phyloP scores from a whole-genome alignment of 2,113 vertebrate species.

The Jacana jacana region DNA sequence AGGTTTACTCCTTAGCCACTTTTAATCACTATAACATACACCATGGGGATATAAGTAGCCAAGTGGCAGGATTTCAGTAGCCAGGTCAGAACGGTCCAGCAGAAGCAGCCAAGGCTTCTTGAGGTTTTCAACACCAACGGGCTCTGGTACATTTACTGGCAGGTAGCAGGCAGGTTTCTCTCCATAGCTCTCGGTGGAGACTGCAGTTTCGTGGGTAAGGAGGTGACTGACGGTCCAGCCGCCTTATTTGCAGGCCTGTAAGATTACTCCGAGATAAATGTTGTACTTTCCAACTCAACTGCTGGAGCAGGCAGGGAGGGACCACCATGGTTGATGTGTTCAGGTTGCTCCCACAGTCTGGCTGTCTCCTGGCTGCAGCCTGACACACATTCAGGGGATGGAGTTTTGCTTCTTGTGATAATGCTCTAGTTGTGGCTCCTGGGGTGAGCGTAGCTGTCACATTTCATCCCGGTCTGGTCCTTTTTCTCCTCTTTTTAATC shows the following conservation, averaged over 20 bases:
- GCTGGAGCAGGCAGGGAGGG: neutral
- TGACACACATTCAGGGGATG: neutral
- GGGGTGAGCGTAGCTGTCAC: neutral
- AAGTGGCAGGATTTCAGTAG: neutral
- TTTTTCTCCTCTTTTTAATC: neutral
- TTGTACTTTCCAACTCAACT: neutral
- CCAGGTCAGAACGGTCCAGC: neutral
- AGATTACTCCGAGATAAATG: neutral
- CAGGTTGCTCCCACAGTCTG: neutral
- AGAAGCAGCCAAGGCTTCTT: neutral
- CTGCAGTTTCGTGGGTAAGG: neutral
- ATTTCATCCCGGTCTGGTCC: neutral
- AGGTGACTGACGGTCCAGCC: neutral
- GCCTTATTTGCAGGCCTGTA: neutral
- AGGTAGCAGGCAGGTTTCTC: neutral
- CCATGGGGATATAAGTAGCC: neutral
- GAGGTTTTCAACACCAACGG: neutral
- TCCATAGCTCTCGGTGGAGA: neutral
- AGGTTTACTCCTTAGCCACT: neutral
- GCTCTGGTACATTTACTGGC: neutral
- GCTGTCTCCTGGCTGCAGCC: neutral
- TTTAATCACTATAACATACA: neutral
- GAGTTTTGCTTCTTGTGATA: neutral
- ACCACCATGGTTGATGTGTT: neutral
- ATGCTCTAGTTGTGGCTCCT: neutral